These are phyloP conservation scores for Oophaga pumilio DNA, from an alignment of 2,113 vertebrate species.

Conservation along the genomic window DNA sequence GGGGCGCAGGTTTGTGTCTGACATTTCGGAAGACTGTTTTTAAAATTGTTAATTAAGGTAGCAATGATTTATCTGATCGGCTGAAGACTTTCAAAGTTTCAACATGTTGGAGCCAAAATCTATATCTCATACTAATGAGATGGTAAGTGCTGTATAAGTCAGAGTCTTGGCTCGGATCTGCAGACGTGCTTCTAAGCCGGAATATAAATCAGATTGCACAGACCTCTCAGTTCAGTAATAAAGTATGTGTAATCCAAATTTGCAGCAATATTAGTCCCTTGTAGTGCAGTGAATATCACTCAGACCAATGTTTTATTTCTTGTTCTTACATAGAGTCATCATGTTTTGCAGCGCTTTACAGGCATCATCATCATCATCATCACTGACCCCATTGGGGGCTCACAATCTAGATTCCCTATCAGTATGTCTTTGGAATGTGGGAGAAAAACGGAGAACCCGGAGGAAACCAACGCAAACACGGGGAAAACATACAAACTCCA, in stretches of 20 bases:
- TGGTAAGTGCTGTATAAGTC: slow-evolving; percentile 21
- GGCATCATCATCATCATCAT: too few relatives aligned
- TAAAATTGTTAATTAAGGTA: slow-evolving; percentile 8
- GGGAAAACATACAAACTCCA: too few relatives aligned
- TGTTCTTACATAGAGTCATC: too few relatives aligned
- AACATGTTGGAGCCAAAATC: slow-evolving; percentile 12
- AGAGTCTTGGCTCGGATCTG: not conserved
- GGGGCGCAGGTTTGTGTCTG: not conserved
- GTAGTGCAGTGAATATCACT: too few relatives aligned
- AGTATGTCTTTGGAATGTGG: too few relatives aligned
- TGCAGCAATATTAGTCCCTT: not conserved
- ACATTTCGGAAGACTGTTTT: not conserved
- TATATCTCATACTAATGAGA: slow-evolving; percentile 20
- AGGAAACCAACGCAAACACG: too few relatives aligned
- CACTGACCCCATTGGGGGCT: too few relatives aligned
- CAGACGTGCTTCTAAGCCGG: not conserved
- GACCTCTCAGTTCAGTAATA: not conserved
- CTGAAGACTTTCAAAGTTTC: not conserved
- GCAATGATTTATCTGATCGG: not conserved
- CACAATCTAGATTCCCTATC: too few relatives aligned
- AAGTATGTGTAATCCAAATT: not conserved
- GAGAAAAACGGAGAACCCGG: too few relatives aligned
- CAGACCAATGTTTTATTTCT: too few relatives aligned
- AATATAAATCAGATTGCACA: not conserved
- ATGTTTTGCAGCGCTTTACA: too few relatives aligned